A percentile compares a stretch with the other conserved stretches of the same genome.
Conservation (phyloP, 1,140 invertebrate genomes). For the Nasonia vitripennis region DNA sequence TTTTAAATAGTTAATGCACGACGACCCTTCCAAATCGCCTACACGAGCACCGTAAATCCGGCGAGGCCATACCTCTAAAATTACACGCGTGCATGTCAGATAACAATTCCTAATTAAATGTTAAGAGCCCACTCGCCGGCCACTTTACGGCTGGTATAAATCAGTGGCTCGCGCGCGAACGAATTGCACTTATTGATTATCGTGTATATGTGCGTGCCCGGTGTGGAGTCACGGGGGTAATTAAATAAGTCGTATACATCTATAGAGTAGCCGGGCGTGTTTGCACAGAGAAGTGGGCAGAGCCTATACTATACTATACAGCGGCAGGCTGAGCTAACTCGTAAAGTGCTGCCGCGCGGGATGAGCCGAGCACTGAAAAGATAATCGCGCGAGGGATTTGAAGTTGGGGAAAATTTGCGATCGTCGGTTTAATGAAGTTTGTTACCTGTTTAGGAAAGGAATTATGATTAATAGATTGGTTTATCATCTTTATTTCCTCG, state of each 20-base stretch:
- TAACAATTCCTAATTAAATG: slow-evolving; percentile 52
- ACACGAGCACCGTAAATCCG: not conserved
- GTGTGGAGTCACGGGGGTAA: slow-evolving; percentile 12
- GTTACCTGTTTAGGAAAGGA: not conserved
- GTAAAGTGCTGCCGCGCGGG: not conserved
- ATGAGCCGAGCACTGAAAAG: not conserved
- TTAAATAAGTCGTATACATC: slow-evolving; percentile 37
- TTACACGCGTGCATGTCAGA: slow-evolving; percentile 20
- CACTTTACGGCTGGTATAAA: slow-evolving; percentile 40
- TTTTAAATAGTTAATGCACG: too few relatives aligned
- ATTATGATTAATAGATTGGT: not conserved
- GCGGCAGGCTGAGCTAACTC: not conserved
- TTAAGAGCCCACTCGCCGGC: slow-evolving; percentile 36
- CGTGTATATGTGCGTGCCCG: not conserved
- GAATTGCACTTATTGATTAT: slow-evolving; percentile 46
- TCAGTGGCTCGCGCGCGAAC: slow-evolving; percentile 38
- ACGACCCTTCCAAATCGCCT: not conserved
- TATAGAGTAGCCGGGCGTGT: not conserved
- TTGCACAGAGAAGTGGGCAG: not conserved
- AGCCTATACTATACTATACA: not conserved
- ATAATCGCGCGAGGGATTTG: not conserved
- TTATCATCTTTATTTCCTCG: not conserved
- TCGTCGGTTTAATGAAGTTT: not conserved
- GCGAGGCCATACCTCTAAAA: not conserved
- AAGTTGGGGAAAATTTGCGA: not conserved